A percentile compares a stretch with the other conserved stretches of the same genome.
Evolutionary conservation across 2,113 vertebrate genomes (phyloP).

Genomic region (Nymphicus hollandicus): DNA sequence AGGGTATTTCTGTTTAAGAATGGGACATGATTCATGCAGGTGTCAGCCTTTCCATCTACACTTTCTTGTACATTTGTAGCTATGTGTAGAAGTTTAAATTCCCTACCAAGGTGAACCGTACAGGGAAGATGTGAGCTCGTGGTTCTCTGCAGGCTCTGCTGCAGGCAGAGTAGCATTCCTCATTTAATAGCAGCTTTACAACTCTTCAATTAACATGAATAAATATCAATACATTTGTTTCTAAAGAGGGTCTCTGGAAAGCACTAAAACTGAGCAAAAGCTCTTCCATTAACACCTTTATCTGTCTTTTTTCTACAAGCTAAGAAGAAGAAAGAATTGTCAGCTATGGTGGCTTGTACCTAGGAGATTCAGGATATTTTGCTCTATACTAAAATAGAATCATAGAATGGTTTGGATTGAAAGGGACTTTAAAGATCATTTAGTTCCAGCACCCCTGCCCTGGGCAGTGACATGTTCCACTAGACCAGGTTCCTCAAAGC

Average conservation of each 20-base stretch:
- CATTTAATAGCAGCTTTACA: background rate
- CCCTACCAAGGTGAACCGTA: background rate
- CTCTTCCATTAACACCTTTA: background rate
- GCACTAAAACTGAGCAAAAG: background rate
- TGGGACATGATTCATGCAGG: background rate
- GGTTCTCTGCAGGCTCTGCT: background rate
- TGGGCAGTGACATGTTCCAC: no score
- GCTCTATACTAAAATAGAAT: background rate
- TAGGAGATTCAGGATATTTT: background rate
- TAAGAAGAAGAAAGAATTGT: background rate
- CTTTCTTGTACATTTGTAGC: background rate
- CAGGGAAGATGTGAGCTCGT: background rate
- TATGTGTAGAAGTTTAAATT: background rate
- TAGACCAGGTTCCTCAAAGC: no score
- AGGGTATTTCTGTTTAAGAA: background rate
- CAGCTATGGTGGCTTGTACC: background rate
- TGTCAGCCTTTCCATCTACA: rapidly evolving
- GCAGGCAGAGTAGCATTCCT: background rate
- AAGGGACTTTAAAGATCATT: no score
- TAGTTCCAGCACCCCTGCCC: no score
- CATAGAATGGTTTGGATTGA: no score
- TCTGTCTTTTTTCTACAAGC: background rate
- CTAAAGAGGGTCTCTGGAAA: background rate
- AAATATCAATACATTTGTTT: background rate
- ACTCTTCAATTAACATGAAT: background rate